A percentile compares a stretch with the other conserved stretches of the same genome.
phyloP scores from a whole-genome alignment of 2,113 vertebrate genomes.

The Machaerirhynchus nigripectus region DNA sequence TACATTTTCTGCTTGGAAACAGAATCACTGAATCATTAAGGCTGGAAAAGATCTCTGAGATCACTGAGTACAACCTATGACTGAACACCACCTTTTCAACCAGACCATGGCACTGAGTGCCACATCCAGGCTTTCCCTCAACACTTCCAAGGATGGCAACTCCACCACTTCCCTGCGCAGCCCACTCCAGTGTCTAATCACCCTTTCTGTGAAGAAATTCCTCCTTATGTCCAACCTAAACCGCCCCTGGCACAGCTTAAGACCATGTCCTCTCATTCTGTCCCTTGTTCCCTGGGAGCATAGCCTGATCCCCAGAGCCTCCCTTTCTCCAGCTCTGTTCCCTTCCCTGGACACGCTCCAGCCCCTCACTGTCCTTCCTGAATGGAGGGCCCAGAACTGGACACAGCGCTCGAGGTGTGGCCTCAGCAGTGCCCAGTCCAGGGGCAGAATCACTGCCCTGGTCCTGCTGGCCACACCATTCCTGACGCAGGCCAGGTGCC shows the following conservation, averaged over 20 bases:
- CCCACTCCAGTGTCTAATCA: not conserved
- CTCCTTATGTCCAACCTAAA: not conserved
- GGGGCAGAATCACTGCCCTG: not conserved
- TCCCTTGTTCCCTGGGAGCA: not conserved
- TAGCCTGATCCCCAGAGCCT: not conserved
- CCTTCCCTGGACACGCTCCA: not conserved
- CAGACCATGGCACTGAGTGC: not conserved
- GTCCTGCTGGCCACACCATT: not conserved
- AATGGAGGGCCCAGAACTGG: not conserved
- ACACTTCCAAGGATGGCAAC: not conserved
- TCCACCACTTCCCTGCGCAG: not conserved
- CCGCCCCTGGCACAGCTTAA: too few species aligned
- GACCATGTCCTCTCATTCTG: too few species aligned
- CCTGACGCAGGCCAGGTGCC: not conserved
- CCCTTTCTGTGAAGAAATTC: not conserved
- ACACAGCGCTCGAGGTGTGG: not conserved
- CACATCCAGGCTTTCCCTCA: not conserved
- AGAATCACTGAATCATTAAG: not conserved
- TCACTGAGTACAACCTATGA: not conserved
- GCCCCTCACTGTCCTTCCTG: not conserved
- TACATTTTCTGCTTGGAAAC: conserved; percentile 71
- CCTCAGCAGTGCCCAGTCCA: not conserved
- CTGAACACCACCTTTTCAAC: not conserved
- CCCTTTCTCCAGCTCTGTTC: not conserved
- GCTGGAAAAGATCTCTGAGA: not conserved